These are phyloP conservation scores for Leucophenga montana DNA, from an alignment of 2,888 invertebrate genomes.

Conservation along the genomic window DNA sequence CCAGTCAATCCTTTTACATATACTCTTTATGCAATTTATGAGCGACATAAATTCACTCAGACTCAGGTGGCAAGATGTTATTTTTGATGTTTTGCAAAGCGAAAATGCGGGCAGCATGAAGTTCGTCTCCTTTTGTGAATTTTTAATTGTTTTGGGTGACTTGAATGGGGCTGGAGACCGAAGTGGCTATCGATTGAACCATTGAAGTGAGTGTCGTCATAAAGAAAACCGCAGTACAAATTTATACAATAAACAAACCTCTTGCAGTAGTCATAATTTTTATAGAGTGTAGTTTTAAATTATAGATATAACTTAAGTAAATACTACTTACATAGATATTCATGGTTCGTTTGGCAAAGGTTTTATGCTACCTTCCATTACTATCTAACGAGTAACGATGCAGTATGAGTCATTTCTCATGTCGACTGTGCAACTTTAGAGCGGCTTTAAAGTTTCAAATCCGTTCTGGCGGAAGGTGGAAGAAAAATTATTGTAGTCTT, in stretches of 20 bases:
- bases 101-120: not conserved
- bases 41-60: conserved; percentile 54
- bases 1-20: conserved; percentile 4
- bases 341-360: too few relatives aligned
- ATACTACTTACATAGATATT: too few relatives aligned
- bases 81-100: conserved; percentile 44
- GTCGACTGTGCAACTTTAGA: conserved; percentile 34
- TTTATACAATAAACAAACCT: conserved; percentile 12
- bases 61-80: conserved; percentile 57
- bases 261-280: conserved; percentile 17
- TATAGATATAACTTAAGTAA: too few relatives aligned
- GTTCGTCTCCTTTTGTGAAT: conserved; percentile 31
- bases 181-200: not conserved
- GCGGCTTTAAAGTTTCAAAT: conserved; percentile 1
- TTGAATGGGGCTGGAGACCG: not conserved
- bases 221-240: conserved; percentile 13
- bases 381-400: conserved; percentile 13
- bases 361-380: too few relatives aligned
- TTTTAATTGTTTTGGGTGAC: conserved; percentile 52
- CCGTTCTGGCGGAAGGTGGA: not conserved
- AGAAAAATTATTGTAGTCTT: conserved; percentile 40
- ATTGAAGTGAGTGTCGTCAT: conserved; percentile 4
- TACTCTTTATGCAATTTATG: conserved; percentile 50
- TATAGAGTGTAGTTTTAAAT: conserved; percentile 31
- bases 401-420: conserved; percentile 64